Evolutionary conservation across 2,888 invertebrate genomes (phyloP), one percentile per base, ranked within the genome.

Genomic region (Odontocerum albicorne): DNA sequence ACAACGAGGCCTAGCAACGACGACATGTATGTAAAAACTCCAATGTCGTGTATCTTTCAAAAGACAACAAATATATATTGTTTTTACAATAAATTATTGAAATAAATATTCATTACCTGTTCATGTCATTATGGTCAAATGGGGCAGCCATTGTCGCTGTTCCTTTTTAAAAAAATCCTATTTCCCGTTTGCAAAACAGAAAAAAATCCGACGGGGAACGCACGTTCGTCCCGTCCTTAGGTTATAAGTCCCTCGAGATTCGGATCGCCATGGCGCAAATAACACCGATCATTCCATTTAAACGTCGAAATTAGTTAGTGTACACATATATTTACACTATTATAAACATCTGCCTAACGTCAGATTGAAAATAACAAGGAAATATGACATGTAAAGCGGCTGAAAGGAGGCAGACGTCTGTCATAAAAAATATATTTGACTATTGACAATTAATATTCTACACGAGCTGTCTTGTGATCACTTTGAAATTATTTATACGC

Each of bases 71-170:
- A n/a, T n/a, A n/a, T n/a, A n/a, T n/a, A n/a, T n/a, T n/a, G n/a
- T n/a, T n/a, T n/a, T n/a, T n/a, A n/a, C n/a, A n/a, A n/a, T n/a
- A n/a, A n/a, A n/a, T n/a, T n/a, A n/a, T n/a, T n/a, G n/a, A n/a
- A n/a, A n/a, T n/a, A n/a, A n/a, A n/a, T n/a, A n/a, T n/a, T n/a
- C n/a, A n/a, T n/a, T 66, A 79, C 85, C 85, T 85, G 71, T 80
- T 79, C 75, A 80, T 83, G 67, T 86, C 85, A 74, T 82, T 81
- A 63, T 84, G 84, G 73, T 87, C 86, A 70, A 87, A 87, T 52
- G 83, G 78, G 67, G 81, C 81, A 70, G 85, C 84, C 76, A 86
- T 85, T 57, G 12, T 19, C 40, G 21, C 39, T 49, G 35, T 20
- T 17, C 31, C 13, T 38, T 36, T 27, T 52, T 15, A 32, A 19